Percentiles rank a stretch among this genome's conserved stretches.
phyloP scores from a whole-genome alignment of 2,113 vertebrate species.

The Ptyas mucosa region DNA sequence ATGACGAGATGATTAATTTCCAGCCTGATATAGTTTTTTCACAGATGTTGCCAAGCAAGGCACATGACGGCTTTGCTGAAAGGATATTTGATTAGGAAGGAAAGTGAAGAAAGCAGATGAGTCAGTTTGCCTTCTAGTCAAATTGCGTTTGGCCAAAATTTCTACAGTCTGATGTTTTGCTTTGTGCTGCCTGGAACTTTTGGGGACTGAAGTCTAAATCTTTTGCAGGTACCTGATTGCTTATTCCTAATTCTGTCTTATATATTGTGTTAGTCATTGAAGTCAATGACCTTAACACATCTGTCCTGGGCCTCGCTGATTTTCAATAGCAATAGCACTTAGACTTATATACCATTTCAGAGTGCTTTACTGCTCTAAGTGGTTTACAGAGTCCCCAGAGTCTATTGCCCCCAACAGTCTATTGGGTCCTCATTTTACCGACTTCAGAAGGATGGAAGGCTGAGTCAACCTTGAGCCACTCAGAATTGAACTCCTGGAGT shows the following conservation, averaged over 20 bases:
- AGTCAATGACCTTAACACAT: not conserved
- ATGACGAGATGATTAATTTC: not conserved
- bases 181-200: not conserved
- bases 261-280: not conserved
- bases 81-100: not conserved
- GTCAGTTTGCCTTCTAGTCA: not conserved
- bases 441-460: too few species aligned
- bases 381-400: too few species aligned
- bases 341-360: too few species aligned
- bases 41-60: not conserved
- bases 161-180: not conserved
- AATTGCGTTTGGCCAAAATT: not conserved
- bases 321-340: not conserved
- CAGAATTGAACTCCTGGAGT: too few species aligned
- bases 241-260: not conserved
- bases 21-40: not conserved
- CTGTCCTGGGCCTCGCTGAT: not conserved
- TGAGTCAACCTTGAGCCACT: too few species aligned
- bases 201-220: not conserved
- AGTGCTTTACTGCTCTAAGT: too few species aligned
- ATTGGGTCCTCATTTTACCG: too few species aligned
- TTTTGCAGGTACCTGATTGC: not conserved
- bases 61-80: not conserved
- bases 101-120: not conserved
- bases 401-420: too few species aligned